These are phyloP conservation scores for Apaloderma vittatum DNA, from an alignment of 2,113 vertebrate species.

Conservation along the genomic window DNA sequence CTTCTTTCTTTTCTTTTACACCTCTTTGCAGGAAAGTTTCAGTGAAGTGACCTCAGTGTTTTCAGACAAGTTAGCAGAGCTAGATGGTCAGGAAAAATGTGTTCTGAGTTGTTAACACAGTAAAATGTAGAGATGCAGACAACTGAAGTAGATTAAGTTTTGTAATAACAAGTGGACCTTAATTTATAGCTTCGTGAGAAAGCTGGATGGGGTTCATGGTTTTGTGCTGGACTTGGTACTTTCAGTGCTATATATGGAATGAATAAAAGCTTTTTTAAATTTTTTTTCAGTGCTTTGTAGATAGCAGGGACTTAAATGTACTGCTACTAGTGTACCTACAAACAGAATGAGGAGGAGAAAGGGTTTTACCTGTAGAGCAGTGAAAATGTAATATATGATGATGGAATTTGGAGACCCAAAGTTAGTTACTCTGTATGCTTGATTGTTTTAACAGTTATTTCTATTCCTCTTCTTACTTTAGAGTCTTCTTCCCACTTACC, in stretches of 20 bases:
- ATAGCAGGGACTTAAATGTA: not conserved
- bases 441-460: not conserved
- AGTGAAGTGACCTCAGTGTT: fast-evolving
- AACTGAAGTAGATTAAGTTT: not conserved
- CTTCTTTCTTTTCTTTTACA: too few species aligned
- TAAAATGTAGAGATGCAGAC: not conserved
- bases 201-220: not conserved
- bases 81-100: not conserved
- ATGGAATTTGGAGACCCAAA: not conserved
- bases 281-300: not conserved
- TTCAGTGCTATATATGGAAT: not conserved
- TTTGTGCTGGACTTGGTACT: not conserved
- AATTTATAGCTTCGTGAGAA: not conserved
- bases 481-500: slow-evolving; percentile 51
- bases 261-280: not conserved
- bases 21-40: not conserved
- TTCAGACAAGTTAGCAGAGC: not conserved
- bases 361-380: not conserved
- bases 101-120: not conserved
- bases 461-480: not conserved
- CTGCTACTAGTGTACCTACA: not conserved
- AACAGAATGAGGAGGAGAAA: not conserved
- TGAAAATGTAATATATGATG: not conserved
- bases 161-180: not conserved
- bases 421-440: not conserved